A percentile compares a stretch with the other conserved stretches of the same genome.
Evolutionary conservation across 2,888 invertebrate genomes (phyloP).

Genomic region (Leptinotarsa haldemani): DNA sequence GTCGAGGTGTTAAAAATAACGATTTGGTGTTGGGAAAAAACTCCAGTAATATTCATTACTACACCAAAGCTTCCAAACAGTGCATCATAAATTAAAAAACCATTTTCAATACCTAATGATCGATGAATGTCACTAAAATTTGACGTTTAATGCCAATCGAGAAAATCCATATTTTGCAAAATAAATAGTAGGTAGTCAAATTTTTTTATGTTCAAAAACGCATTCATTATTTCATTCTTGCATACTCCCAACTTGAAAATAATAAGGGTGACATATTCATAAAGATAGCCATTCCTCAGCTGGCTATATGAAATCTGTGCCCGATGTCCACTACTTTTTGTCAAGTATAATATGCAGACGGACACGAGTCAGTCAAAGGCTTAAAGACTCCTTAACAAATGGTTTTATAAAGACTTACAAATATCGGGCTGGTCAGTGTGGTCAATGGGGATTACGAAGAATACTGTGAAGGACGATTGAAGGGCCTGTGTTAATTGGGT

Average conservation of each 20-base stretch:
- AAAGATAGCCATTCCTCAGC: constrained; percentile 14
- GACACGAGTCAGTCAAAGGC: constrained; percentile 49
- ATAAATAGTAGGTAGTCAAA: no score
- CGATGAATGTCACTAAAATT: no score
- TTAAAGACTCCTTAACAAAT: constrained; percentile 59
- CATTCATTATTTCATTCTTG: background rate
- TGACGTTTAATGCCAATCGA: no score
- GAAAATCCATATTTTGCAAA: no score
- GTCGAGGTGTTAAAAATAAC: no score
- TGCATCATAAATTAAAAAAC: no score
- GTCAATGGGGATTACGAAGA: constrained; percentile 58
- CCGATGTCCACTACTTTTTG: constrained; percentile 16
- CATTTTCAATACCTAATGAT: no score
- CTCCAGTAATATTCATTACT: no score
- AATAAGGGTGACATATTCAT: constrained; percentile 20
- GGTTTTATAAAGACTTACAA: constrained; percentile 61
- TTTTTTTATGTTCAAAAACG: no score
- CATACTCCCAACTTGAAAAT: background rate
- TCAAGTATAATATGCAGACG: constrained; percentile 7
- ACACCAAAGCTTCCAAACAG: no score
- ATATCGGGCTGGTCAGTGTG: constrained; percentile 50
- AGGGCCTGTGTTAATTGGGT: constrained; percentile 64
- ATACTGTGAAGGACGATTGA: constrained; percentile 50
- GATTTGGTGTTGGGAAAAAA: no score
- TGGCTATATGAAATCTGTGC: constrained; percentile 1